Evolutionary conservation across 2,797 vertebrate genomes (phyloP), one percentile per base, ranked within the genome.

Genomic region (Clarias laeviceps): DNA sequence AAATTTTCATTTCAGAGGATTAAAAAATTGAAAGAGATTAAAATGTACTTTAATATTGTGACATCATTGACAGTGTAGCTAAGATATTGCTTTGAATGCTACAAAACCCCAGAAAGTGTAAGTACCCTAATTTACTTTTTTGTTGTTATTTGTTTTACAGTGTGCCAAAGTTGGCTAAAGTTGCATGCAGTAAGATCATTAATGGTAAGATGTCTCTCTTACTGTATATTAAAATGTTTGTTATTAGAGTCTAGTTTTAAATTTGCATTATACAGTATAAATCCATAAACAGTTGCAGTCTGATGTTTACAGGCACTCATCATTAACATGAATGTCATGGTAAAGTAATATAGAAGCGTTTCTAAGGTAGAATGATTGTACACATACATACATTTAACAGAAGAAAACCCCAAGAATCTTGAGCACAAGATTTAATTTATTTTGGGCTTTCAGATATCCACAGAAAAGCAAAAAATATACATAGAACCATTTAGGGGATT

Each of bases 171-270:
- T 40, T 80, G 77, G 77, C 24, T 80, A 40, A 64, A 80, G 22
- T 14, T 80, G 27, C 77, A 45, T 27, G 24, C 34, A n/a, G 77
- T 79, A 79, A 62, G 77, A 62, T 79, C 77, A 62, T 34, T 24
- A 27, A 79, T 79, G 77, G 77, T 79, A 62, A 79, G 77, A 79
- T 8, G 34, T 5, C 6, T n/a, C 22, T 27, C 22, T 29, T 3
- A n/a, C n/a, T n/a, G n/a, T n/a, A 15, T 79, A 0, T 62, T 15
- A 61, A 37, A 5, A 14, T 4, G 7, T 20, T n/a, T 32, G 9
- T 14, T 12, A 5, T 32, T 2, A 70, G 14, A 54, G 7, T 59
- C 4, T 29, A 34, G 27, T 2, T 57, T 18, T 59, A 11, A 79
- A 78, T 34, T 59, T 77, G 11, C 29, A 61, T 14, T n/a, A 24